Base-by-base conservation (phyloP, 64 coral and sea anemone genomes). In the Montipora cactus region DNA sequence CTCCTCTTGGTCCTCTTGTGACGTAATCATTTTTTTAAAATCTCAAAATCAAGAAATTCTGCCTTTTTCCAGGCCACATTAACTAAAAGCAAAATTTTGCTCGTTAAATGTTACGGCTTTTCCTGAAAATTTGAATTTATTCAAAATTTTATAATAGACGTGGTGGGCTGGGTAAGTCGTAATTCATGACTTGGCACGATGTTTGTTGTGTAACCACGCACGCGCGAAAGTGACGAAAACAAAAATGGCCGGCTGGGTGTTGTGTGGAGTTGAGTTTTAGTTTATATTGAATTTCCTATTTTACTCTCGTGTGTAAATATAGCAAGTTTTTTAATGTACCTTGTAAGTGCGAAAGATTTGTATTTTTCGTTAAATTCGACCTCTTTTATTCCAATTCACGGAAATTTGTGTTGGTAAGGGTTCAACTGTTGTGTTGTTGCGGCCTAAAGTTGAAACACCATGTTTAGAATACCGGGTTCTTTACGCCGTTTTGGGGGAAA, bases 141-240 rank as follows among this genome's bases (percentile, higher is more conserved):
- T 37, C 1, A 37, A 37, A 37, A 37, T 86, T 86, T 20, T 59
- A 52, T 72, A 71, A 86, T 47, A 14, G 49, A 21, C 44, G 45
- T 50, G 47, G 2, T 49, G 82, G 66, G 82, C 51, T 8, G 82
- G 82, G 82, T 86, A n/a, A 71, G 82, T 62, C 66, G 82, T 86
- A n/a, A 71, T 62, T 62, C 66, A 83, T 71, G 15, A 81, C 46
- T 86, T 86, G 61, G 82, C 37, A 48, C 4, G 37, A 16, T 47
- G 44, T 71, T 86, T 86, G 66, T 86, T 51, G 47, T 71, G 82
- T 47, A 70, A 86, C 66, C 20, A 84, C 82, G 82, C 82, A 86
- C 64, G 82, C 82, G 82, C 82, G 48, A 23, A 3, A 8, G 2
- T 21, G 44, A 7, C 21, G 44, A 86, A 86, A 86, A 86, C 82